These are phyloP conservation scores for Sylvia borin DNA, from an alignment of 2,797 vertebrate species.

Conservation along the genomic window DNA sequence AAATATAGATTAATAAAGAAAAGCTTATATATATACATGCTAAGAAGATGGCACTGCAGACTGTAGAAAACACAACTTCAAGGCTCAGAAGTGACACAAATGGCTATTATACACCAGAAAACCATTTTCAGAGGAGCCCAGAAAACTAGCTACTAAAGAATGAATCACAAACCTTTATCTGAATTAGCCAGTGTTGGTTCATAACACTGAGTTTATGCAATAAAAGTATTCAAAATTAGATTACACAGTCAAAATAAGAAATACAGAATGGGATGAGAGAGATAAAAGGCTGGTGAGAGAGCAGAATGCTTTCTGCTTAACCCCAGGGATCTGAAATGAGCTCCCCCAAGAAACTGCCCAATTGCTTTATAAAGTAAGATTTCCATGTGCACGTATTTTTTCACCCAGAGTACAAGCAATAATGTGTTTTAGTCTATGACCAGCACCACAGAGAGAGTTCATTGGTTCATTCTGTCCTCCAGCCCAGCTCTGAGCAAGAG, in stretches of 20 bases:
- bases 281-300: neutral
- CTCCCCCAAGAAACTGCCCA: neutral
- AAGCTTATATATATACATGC: neutral
- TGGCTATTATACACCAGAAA: neutral
- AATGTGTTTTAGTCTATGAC: neutral
- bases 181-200: neutral
- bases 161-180: constrained; percentile 1
- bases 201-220: neutral
- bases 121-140: neutral
- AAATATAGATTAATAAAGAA: constrained; percentile 37
- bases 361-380: neutral
- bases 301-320: neutral
- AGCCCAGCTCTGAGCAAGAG: neutral
- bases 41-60: neutral
- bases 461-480: neutral
- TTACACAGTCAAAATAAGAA: constrained; percentile 29
- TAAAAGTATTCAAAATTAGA: constrained; percentile 3
- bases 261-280: neutral
- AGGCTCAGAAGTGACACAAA: neutral
- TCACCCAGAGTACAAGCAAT: neutral
- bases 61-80: neutral
- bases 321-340: neutral
- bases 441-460: neutral
- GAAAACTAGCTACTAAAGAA: neutral
- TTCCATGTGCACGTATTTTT: neutral